Evolutionary conservation across 1,140 invertebrate genomes (phyloP).

Genomic region (Carcinoscorpius rotundicauda): DNA sequence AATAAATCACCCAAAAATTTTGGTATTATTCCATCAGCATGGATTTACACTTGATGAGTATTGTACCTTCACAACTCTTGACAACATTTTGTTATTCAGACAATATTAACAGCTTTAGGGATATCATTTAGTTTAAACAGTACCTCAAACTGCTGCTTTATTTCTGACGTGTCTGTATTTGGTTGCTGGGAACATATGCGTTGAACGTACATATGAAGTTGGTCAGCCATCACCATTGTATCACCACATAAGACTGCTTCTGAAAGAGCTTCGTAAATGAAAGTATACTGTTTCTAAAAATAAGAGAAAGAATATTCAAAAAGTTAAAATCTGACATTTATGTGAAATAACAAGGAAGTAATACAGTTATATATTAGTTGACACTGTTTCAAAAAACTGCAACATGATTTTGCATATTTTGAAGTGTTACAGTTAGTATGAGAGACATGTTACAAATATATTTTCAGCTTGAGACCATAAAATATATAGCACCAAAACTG

Average conservation of each 20-base stretch:
- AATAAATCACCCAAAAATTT: slow-evolving; percentile 2
- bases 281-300: slow-evolving; percentile 40
- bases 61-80: neutral
- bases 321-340: neutral
- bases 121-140: slow-evolving; percentile 10
- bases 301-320: slow-evolving; percentile 1
- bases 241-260: slow-evolving; percentile 38
- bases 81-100: slow-evolving; percentile 9
- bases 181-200: slow-evolving; percentile 15
- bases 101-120: slow-evolving; percentile 6
- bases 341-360: neutral
- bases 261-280: slow-evolving; percentile 38
- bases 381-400: no score
- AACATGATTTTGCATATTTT: no score
- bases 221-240: slow-evolving; percentile 27
- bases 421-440: no score
- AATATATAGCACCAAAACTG: no score
- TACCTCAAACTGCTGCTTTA: slow-evolving; percentile 7
- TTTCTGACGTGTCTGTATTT: slow-evolving; percentile 5
- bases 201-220: slow-evolving; percentile 22
- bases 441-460: no score
- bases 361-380: no score
- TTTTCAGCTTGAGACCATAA: no score
- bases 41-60: neutral
- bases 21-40: neutral